Evolutionary conservation across 2,797 vertebrate genomes (phyloP).

Genomic region (Pachyuromys duprasi): DNA sequence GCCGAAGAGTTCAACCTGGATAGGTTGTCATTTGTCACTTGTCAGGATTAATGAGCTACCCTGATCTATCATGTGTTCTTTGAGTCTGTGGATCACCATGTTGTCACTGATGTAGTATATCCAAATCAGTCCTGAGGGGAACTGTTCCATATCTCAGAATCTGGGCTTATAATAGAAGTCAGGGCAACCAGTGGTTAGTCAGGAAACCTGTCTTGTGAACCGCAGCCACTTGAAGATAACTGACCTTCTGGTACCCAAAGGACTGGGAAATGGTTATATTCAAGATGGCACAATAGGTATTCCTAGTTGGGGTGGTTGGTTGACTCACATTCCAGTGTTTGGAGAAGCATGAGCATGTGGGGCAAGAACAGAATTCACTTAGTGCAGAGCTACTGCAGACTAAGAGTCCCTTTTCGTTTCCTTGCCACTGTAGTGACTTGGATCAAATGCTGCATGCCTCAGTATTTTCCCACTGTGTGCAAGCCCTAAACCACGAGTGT

Average conservation of each 20-base stretch:
- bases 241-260: background rate
- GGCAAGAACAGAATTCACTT: background rate
- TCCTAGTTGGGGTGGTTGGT: background rate
- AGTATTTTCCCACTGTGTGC: background rate
- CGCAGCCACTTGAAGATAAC: background rate
- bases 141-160: background rate
- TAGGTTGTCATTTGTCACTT: background rate
- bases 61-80: background rate
- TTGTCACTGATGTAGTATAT: background rate
- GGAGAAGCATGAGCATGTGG: background rate
- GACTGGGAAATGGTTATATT: background rate
- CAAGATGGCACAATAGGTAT: too few species aligned
- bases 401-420: too few species aligned
- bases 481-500: background rate
- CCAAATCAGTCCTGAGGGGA: background rate
- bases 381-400: background rate
- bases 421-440: background rate
- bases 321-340: background rate
- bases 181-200: background rate
- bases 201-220: background rate
- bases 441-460: background rate
- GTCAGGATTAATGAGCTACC: background rate
- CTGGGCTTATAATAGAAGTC: background rate
- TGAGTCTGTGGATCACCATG: background rate
- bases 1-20: background rate